Evolutionary conservation across 2,113 vertebrate species (phyloP), one percentile per base, ranked within the genome.

Genomic region (Microtus oregoni): DNA sequence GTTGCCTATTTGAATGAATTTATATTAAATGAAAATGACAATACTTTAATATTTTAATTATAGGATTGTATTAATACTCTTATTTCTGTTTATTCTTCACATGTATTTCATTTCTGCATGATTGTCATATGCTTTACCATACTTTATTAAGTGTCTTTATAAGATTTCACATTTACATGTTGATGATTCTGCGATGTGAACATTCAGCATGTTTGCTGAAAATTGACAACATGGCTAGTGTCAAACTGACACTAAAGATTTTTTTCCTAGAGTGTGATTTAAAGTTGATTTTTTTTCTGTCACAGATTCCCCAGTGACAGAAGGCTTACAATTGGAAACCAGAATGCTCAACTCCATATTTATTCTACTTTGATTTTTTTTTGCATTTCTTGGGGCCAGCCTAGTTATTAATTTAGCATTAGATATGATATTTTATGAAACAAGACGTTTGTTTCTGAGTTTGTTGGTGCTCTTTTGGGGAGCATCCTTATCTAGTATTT

Each of bases 281-380:
- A 41, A 61, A 61, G 4, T 8, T 14, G 61, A 1, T 55, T 9
- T 83, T 24, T 55, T 9, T 83, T 7, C 81, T 83, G 78, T n/a
- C n/a, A 63, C 58, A 61, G 7, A n/a, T 14, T 83, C 58, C 22
- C 24, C 13, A 35, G 9, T 50, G 50, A 50, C 50, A 50, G 50
- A 50, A 50, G 55, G 55, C 41, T 83, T 83, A 41, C n/a, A 83
- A 61, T 12, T 38, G 13, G 22, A 61, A 82, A 83, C 13, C 13
- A 44, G 41, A 24, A 28, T 85, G 58, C 7, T 65, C 58, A 85
- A 26, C 13, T 83, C 26, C 22, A 67, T 32, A 8, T n/a, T 86
- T 70, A 6, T 44, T 93, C n/a, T 95, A 70, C 77, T 9, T 2
- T 72, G n/a, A 41, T 87, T 76, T 44, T 92, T 92, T 90, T 90